Evolutionary conservation across 1,140 invertebrate genomes (phyloP), one percentile per base, ranked within the genome.

Genomic region (Nephotettix cincticeps): DNA sequence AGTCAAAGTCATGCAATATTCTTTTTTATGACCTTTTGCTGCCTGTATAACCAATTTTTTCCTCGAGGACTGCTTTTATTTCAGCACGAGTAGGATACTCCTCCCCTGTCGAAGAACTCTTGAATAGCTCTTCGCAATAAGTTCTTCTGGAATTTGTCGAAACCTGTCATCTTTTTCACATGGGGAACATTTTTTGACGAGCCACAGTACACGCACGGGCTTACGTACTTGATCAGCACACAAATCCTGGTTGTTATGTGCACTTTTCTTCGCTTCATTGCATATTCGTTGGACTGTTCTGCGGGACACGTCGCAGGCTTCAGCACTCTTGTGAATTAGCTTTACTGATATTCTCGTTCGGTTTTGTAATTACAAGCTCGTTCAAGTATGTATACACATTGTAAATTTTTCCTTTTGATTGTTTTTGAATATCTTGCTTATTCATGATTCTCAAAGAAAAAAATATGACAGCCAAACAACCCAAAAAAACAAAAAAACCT

Each of bases 1-100:
- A 40, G 17, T 17, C 17, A 40, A 40, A 9, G 17, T 40, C 36
- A 76, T 9, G 65, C 28, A 71, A 4, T n/a, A 67, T 1, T 36
- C 30, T 45, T 25, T 45, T 40, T 17, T 9, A 40, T 40, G 36
- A 40, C 6, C 36, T 9, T 40, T 9, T 40, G 17, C 36, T 40
- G 36, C 36, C 36, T 40, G 17, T 9, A 40, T 9, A 17, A 40
- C 36, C 17, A 40, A 40, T 40, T 40, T 40, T 40, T 40, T 40
- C 36, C 6, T 40, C 17, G 17, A 40, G 36, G 36, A 40, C 36
- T 40, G 6, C 36, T 40, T 40, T 40, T 40, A 40, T 40, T 40
- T 40, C 17, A 9, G 36, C 6, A 6, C 36, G 17, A 9, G 36
- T 40, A 40, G 36, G 36, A 17, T 40, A 40, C 36, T n/a, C 17